These are phyloP conservation scores for Pelecanus crispus DNA, from an alignment of 2,113 vertebrate genomes.

Conservation along the genomic window DNA sequence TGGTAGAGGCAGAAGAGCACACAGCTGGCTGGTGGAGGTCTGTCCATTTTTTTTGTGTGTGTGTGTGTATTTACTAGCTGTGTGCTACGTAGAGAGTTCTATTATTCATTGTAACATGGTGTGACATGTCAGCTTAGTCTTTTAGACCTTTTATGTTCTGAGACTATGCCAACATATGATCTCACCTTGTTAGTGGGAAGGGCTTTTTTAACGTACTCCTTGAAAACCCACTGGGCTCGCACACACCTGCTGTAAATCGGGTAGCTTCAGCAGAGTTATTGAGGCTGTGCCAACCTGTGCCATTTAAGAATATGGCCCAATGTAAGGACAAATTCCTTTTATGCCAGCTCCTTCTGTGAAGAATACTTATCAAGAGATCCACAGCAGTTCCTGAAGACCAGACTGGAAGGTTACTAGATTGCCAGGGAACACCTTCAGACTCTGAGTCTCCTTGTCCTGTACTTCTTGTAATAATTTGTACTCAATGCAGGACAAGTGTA, in stretches of 20 bases:
- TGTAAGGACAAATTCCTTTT: neutral
- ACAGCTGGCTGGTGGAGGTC: neutral
- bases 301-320: neutral
- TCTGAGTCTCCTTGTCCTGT: neutral
- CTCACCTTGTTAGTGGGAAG: neutral
- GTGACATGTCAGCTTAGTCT: neutral
- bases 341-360: neutral
- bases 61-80: neutral
- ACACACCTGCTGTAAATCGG: neutral
- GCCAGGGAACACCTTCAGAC: neutral
- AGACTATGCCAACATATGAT: neutral
- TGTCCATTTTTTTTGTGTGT: neutral
- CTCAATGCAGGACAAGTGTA: neutral
- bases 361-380: neutral
- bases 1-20: neutral
- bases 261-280: neutral
- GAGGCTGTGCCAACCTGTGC: neutral
- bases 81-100: neutral
- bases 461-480: neutral
- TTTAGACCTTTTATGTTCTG: neutral
- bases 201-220: neutral
- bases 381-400: neutral
- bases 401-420: neutral
- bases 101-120: neutral
- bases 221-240: neutral